Evolutionary conservation across 2,888 invertebrate genomes (phyloP).

Genomic region (Mamestra brassicae): DNA sequence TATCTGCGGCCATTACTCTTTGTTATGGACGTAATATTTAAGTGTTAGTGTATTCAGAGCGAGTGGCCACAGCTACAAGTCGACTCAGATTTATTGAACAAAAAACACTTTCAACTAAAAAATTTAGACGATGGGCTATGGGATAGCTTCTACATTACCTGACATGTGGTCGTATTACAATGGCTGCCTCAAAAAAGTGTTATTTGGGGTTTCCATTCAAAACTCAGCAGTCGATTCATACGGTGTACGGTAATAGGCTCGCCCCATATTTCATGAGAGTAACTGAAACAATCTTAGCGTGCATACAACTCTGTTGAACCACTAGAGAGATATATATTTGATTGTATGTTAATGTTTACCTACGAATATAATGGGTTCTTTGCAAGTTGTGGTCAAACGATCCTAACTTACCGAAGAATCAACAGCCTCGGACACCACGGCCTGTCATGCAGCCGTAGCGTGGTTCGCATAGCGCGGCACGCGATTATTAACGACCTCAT

Average conservation of each 20-base stretch:
- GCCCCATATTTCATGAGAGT: not conserved
- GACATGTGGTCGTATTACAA: not conserved
- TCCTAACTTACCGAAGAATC: no score
- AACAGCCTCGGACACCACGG: no score
- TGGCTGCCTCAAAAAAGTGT: not conserved
- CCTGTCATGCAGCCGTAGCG: no score
- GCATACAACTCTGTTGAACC: not conserved
- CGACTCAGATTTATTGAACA: not conserved
- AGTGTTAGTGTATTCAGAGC: not conserved
- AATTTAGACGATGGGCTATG: not conserved
- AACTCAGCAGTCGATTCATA: not conserved
- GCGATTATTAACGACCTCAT: no score
- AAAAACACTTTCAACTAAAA: not conserved
- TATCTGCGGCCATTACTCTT: slow-evolving; percentile 8
- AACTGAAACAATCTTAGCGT: not conserved
- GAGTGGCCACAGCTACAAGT: not conserved
- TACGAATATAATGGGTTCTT: no score
- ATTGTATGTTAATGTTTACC: not conserved
- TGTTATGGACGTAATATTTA: not conserved
- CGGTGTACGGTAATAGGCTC: not conserved
- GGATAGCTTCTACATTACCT: not conserved
- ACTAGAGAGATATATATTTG: not conserved
- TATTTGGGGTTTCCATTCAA: not conserved
- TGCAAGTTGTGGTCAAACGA: no score
- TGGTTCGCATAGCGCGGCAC: no score